phyloP scores from a whole-genome alignment of 1,140 invertebrate species.

The Camponotus pennsylvanicus region DNA sequence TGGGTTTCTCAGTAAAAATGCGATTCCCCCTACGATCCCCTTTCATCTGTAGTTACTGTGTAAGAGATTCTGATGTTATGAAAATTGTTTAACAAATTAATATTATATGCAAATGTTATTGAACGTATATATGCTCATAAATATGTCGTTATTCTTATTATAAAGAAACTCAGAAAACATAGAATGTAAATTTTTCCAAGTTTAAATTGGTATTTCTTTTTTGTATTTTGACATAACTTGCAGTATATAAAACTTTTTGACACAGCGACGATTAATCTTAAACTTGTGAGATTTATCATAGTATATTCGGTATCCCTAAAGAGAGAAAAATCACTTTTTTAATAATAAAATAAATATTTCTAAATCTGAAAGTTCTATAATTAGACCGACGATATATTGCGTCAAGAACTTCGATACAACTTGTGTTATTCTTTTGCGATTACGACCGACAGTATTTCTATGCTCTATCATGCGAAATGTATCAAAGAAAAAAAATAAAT shows the following conservation, averaged over 20 bases:
- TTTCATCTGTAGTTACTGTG: background rate
- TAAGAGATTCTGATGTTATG: background rate
- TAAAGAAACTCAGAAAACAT: background rate
- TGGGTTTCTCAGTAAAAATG: conserved; percentile 39
- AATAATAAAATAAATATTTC: background rate
- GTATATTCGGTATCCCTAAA: background rate
- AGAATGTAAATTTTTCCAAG: background rate
- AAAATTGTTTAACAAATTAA: conserved; percentile 18
- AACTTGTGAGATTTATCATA: background rate
- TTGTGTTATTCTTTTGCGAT: conserved; percentile 23
- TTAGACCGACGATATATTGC: conserved; percentile 5
- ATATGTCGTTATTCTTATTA: background rate
- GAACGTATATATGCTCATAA: background rate
- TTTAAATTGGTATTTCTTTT: background rate
- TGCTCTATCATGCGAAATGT: background rate
- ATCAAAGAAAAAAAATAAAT: background rate
- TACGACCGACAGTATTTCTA: conserved; percentile 11
- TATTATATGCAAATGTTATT: background rate
- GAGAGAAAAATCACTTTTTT: background rate
- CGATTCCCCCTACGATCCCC: conserved; percentile 10
- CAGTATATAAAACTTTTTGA: no score
- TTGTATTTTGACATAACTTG: no score
- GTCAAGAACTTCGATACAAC: background rate
- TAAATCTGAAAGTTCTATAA: conserved; percentile 19
- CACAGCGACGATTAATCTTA: background rate